Evolutionary conservation across 1,140 invertebrate genomes (phyloP), one percentile per base, ranked within the genome.

Genomic region (Portunus trituberculatus): DNA sequence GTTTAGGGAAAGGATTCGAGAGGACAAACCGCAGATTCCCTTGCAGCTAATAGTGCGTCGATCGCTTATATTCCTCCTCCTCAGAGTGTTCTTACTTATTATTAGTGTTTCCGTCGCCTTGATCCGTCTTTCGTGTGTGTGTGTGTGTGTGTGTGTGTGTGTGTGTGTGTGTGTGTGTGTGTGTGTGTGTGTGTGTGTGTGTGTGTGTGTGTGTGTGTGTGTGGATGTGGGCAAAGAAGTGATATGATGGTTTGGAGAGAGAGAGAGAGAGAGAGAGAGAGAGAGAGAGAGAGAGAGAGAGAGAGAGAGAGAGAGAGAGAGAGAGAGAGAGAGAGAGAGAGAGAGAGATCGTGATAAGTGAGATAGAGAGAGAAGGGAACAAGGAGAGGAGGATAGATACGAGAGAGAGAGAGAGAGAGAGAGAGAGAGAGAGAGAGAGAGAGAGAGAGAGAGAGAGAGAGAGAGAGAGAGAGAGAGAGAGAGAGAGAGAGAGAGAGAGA

Each of bases 261-360:
- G 90, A 39, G 52, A 76, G 90, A 91, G 52, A 76, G 45, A 45
- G 87, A 89, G 20, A 89, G 32, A 48, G 20, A 48, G 20, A 89
- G 7, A 12, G 45, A 25, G 20, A 48, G 45, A 48, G 45, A 48
- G 45, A 89, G 87, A 89, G 39, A 89, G 87, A 89, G 39, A 89
- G 39, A 39, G 87, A 89, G 87, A 46, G 87, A 46, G 39, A 20
- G 39, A 46, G 87, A 89, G 39, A 89, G 39, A 46, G 39, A 89
- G 39, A 89, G 87, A 89, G 87, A 89, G 39, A 89, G 87, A 28
- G 39, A 89, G 87, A 89, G 39, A 45, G 87, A 89, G 87, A 46
- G 87, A 89, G 8, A 46, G 32, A 89, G 31, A 88, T 31, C 16
- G 31, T 25, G 32, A 31, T 29, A 45, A 88, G 86, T 25, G 83